Base-by-base conservation (phyloP, 2,888 invertebrate genomes). In the Serripes groenlandicus region DNA sequence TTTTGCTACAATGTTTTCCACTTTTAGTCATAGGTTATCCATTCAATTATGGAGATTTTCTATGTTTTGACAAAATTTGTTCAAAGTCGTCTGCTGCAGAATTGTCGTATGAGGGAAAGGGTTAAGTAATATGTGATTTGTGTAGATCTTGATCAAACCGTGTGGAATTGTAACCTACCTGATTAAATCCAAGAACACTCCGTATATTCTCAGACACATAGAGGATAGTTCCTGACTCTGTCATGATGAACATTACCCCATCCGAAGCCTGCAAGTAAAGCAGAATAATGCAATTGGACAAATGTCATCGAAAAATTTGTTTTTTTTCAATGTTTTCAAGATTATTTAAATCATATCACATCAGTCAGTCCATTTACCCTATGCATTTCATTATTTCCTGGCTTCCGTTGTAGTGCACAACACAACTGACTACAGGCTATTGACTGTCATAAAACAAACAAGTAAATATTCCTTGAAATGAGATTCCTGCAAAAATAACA, bases 161-260 rank as follows among this genome's bases (percentile, higher is more conserved):
- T 11, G 15, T 11, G 5, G 5, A 54, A 15, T n/a, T 54, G 23
- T 11, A n/a, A 42, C 28, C n/a, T 95, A 97, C 97, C 96, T 97
- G 97, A 91, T 97, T 96, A 95, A 98, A 97, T 78, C 98, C 98
- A 88, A 98, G 95, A 91, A 97, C 96, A 91, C 97, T 96, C 94
- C 98, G 97, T 35, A 98, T 96, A 89, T 97, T 97, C 73, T 97
- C 97, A 37, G 98, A 98, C 42, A 98, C 96, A 93, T 97, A 97
- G 85, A 98, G 96, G 91, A 98, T 97, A 94, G 97, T 97, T 26
- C 98, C 98, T 76, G 96, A 96, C 81, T 97, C 96, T 28, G 97
- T 97, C 42, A 97, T 95, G 28, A 97, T 96, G 83, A 98, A 94
- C 94, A 98, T 95, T 93, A 98, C 97, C 49, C 97, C 97, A 88